Base-by-base conservation (phyloP, 1,140 invertebrate species). In the Ylistrum balloti region DNA sequence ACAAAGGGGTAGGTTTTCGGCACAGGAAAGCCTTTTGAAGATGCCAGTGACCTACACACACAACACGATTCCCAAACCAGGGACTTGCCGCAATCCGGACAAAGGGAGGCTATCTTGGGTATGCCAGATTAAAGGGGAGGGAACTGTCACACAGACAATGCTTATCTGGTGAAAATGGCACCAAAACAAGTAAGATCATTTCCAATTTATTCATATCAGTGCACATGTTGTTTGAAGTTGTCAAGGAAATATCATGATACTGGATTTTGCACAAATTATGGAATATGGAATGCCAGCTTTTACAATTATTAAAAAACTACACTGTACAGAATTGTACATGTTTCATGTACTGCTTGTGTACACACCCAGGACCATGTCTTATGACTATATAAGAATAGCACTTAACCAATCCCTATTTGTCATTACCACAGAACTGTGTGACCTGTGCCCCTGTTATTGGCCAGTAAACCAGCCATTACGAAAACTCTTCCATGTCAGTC, bases 101-200 rank as follows among this genome's bases (percentile, higher is more conserved):
- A n/a, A n/a, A n/a, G n/a, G 35, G 35, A 38, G 35, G 35, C 35
- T 38, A 5, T 38, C 35, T 38, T 7, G 5, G 13, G 5, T 38
- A 38, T 5, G 20, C 41, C 17, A 9, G 0, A 17, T 9, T 0
- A 45, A 45, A 74, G 17, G 56, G 56, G 56, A 28, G n/a, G 28
- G n/a, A 74, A 74, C 56, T 74, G 56, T 3, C 28, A 74, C 56
- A 28, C n/a, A 2, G 28, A n/a, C n/a, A 74, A 74, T n/a, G 28
- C 28, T n/a, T 17, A 74, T 74, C 56, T 74, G 56, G 56, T 74
- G 56, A 74, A 74, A 74, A 74, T 74, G 56, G 56, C 56, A 74
- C 22, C 56, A 74, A 74, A 74, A 74, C 56, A 74, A 28, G 5
- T n/a, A 74, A 74, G 56, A 74, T 74, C 56, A 74, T 74, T 28